Percentiles rank a stretch among this genome's conserved stretches.
Conservation (phyloP, 2,888 invertebrate species). For the Chouioia cunea region DNA sequence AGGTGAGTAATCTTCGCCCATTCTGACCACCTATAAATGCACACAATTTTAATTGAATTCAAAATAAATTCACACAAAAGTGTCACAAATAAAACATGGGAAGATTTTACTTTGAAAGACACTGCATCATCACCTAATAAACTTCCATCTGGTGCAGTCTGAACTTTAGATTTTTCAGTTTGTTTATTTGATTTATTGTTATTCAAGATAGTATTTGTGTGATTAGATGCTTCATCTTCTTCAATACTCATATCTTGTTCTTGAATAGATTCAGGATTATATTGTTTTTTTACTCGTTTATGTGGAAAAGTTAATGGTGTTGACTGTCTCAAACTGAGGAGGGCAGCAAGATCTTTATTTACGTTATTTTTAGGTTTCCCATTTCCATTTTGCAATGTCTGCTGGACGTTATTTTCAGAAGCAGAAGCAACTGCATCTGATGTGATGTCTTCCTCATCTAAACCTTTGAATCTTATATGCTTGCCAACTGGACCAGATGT, state of each 20-base stretch:
- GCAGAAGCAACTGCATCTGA: constrained; percentile 1
- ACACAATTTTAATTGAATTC: constrained; percentile 29
- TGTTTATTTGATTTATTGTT: constrained; percentile 7
- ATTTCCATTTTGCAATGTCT: constrained; percentile 17
- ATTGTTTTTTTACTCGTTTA: constrained; percentile 34
- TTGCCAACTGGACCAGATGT: constrained; percentile 55
- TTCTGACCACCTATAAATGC: constrained; percentile 62
- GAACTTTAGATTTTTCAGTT: constrained; percentile 21
- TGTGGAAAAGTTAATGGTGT: constrained; percentile 55
- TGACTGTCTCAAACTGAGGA: constrained; percentile 56
- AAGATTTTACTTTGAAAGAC: constrained; percentile 53
- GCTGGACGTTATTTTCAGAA: constrained; percentile 17
- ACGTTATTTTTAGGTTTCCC: constrained; percentile 18
- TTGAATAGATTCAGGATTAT: constrained; percentile 22
- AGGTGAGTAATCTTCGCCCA: constrained; percentile 66
- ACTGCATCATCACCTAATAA: constrained; percentile 50
- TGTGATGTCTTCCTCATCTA: constrained; percentile 45
- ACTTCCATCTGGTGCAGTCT: constrained; percentile 34
- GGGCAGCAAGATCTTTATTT: constrained; percentile 48
- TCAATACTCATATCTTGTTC: constrained; percentile 5
- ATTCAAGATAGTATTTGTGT: no score
- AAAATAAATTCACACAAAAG: constrained; percentile 17
- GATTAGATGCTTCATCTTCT: neutral
- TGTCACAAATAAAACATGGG: constrained; percentile 28
- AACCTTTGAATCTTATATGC: constrained; percentile 58